These are phyloP conservation scores for Ciona savignyi DNA, from an alignment of 23 tunicate species.

Conservation along the genomic window DNA sequence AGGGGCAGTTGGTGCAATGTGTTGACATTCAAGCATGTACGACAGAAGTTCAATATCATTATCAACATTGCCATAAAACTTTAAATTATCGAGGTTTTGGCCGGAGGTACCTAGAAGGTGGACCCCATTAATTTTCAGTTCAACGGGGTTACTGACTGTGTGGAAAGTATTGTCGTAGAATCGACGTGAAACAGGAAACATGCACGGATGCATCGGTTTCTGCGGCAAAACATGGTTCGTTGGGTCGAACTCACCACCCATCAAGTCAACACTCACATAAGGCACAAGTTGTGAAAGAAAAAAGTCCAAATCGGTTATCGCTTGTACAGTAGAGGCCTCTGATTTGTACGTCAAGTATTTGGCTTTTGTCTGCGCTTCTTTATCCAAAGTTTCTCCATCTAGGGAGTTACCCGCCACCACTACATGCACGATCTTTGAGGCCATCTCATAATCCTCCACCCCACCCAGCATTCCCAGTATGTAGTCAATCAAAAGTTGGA, in stretches of 20 bases:
- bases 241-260: slow-evolving; percentile 85
- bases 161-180: slow-evolving; percentile 49
- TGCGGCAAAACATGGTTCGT: slow-evolving; percentile 74
- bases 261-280: slow-evolving; percentile 76
- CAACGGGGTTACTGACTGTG: slow-evolving; percentile 77
- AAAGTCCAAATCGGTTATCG: slow-evolving; percentile 58
- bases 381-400: slow-evolving; percentile 46
- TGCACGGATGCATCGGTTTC: slow-evolving; percentile 76
- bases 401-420: slow-evolving; percentile 81
- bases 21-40: slow-evolving; percentile 44
- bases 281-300: slow-evolving; percentile 80
- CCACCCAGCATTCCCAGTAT: slow-evolving; percentile 66
- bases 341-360: slow-evolving; percentile 68
- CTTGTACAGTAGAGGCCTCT: slow-evolving; percentile 64
- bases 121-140: slow-evolving; percentile 67
- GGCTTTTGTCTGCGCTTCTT: slow-evolving; percentile 63
- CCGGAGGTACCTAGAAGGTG: slow-evolving; percentile 87
- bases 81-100: slow-evolving; percentile 70
- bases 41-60: slow-evolving; percentile 42
- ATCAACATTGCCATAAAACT: slow-evolving; percentile 20
- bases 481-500: slow-evolving; percentile 77
- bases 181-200: slow-evolving; percentile 43
- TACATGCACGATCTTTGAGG: slow-evolving; percentile 68
- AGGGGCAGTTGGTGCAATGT: slow-evolving; percentile 89
- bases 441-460: slow-evolving; percentile 32